Evolutionary conservation across 2,113 vertebrate species (phyloP), one percentile per base, ranked within the genome.

Genomic region (Sclerurus mexicanus): DNA sequence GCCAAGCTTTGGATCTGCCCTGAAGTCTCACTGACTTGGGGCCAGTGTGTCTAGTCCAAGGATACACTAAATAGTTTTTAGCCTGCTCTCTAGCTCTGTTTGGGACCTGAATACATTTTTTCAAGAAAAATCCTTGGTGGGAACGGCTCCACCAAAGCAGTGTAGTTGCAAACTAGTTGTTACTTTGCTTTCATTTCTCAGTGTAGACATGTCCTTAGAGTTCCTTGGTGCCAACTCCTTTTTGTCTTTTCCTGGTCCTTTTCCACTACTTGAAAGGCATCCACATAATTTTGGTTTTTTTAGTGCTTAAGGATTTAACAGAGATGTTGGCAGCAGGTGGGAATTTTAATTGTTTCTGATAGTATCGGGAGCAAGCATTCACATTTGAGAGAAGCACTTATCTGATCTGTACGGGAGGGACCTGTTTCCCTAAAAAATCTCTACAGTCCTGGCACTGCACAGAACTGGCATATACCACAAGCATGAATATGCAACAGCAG

Each of bases 401-500:
- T 84, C 68, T 93, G 75, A 84, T 91, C 76, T 86, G 33, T 75
- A 63, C 78, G 44, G 60, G 44, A 35, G 49, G 60, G 44, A 35
- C 20, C 19, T 52, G 35, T 74, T 94, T 92, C 40, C 47, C 56
- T 71, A 49, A 75, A 80, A 94, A 60, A 75, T 20, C 82, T 92
- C 64, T 78, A 24, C 42, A 85, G n/a, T 72, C n/a, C 31, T 53
- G 33, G 15, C 15, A 49, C 37, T 66, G 37, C 66, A 53, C 30
- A 67, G 24, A 67, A 39, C 60, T 95, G 87, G 87, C 40, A 3
- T 22, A 35, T 0, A 1, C 30, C 44, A 67, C 33, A 71, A 63
- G 25, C 68, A 94, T 97, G 79, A 96, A 94, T 96, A 95, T 94
- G 72, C 72, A 95, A 75, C 44, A 83, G 47, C 30, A 77, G 47